These are phyloP conservation scores for Labeo calbasu DNA, from an alignment of 2,797 vertebrate species.

Conservation along the genomic window DNA sequence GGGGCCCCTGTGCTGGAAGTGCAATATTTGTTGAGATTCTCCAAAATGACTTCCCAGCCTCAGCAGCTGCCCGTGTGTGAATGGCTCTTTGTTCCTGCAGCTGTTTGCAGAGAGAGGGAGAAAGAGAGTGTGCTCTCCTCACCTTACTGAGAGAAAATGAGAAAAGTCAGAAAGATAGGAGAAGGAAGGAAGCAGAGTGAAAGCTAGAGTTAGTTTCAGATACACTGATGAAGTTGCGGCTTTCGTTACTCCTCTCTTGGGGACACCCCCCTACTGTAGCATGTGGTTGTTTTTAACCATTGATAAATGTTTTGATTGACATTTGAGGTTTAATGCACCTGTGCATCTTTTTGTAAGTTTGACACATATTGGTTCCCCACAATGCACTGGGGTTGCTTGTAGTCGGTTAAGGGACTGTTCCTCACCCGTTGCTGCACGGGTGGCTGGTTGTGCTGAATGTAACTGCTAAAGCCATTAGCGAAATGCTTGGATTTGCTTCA, in stretches of 20 bases:
- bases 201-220: not conserved
- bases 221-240: constrained; percentile 16
- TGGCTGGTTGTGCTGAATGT: constrained; percentile 19
- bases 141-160: constrained; percentile 24
- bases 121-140: not conserved
- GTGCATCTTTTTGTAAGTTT: not conserved
- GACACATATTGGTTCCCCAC: not conserved
- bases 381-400: not conserved
- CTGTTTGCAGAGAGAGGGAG: constrained; percentile 56
- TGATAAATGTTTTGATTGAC: constrained; percentile 2
- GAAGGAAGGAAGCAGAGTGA: not conserved
- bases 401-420: not conserved
- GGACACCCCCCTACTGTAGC: not conserved
- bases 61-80: constrained; percentile 70
- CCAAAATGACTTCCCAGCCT: constrained; percentile 70
- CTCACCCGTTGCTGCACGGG: constrained; percentile 20
- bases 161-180: not conserved
- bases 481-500: constrained; percentile 28
- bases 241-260: not conserved
- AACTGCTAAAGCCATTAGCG: constrained; percentile 47
- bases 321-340: constrained; percentile 11
- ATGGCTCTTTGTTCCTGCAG: constrained; percentile 76
- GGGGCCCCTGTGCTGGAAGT: constrained; percentile 66
- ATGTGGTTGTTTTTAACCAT: not conserved
- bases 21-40: constrained; percentile 80